Conservation (phyloP, 2,797 vertebrate species). For the Hafferia zeledoni region DNA sequence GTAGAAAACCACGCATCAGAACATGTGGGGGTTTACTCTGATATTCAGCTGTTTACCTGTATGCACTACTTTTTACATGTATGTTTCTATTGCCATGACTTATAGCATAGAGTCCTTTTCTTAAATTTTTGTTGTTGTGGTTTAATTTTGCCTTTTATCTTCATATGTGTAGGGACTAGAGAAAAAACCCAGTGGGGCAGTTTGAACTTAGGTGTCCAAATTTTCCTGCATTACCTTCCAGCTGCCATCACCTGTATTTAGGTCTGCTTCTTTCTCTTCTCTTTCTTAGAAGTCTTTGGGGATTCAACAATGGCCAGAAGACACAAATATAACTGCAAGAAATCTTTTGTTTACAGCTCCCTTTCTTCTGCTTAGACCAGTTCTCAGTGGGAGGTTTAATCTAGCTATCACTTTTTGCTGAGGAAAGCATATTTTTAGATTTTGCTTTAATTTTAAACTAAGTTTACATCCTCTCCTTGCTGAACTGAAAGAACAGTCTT, state of each 20-base stretch:
- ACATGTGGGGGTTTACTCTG: background rate
- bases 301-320: background rate
- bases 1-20: background rate
- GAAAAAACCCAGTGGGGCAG: background rate
- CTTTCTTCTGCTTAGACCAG: background rate
- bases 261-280: background rate
- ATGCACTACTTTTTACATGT: background rate
- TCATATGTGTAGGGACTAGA: background rate
- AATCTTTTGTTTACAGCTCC: background rate
- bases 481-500: background rate
- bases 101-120: background rate
- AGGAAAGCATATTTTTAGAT: constrained; percentile 13
- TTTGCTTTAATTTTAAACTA: constrained; percentile 20
- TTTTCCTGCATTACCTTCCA: background rate
- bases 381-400: constrained; percentile 33
- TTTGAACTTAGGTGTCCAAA: background rate
- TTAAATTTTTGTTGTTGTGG: background rate
- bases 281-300: background rate
- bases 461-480: background rate
- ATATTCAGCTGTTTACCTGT: background rate
- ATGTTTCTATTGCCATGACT: background rate
- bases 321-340: background rate
- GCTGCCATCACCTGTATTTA: background rate
- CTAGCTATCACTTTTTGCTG: constrained; percentile 41
- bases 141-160: background rate